phyloP scores from a whole-genome alignment of 2,888 invertebrate genomes.

The Hanleya hanleyi region DNA sequence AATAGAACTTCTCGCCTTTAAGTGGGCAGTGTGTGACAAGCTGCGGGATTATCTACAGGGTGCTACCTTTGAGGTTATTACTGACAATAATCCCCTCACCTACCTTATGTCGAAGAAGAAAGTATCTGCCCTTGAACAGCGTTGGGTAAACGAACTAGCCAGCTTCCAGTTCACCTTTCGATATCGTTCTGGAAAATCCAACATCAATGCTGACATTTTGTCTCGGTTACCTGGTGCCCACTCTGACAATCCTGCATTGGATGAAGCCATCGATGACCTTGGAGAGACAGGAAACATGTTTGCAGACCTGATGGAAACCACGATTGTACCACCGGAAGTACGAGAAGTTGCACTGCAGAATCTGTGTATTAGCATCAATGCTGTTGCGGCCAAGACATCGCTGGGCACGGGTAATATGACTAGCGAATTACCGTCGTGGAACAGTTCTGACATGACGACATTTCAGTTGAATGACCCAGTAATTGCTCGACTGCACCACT shows the following conservation, averaged over 20 bases:
- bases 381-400: too few species aligned
- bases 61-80: slow-evolving; percentile 20
- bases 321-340: too few species aligned
- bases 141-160: slow-evolving; percentile 29
- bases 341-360: background rate
- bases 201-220: slow-evolving; percentile 27
- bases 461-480: too few species aligned
- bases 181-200: slow-evolving; percentile 24
- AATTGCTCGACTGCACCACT: too few species aligned
- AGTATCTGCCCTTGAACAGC: slow-evolving; percentile 29
- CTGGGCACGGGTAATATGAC: background rate
- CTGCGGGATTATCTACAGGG: slow-evolving; percentile 30
- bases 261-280: too few species aligned
- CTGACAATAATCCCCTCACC: slow-evolving; percentile 26
- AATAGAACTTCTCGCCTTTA: slow-evolving; percentile 35
- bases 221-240: slow-evolving; percentile 22
- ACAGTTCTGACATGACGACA: background rate
- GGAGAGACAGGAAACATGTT: too few species aligned
- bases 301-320: too few species aligned
- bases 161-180: slow-evolving; percentile 20
- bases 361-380: too few species aligned
- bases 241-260: too few species aligned
- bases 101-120: slow-evolving; percentile 20
- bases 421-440: background rate
- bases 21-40: slow-evolving; percentile 39